Conservation (phyloP, 2,888 invertebrate species). For the Cerastis leucographa region DNA sequence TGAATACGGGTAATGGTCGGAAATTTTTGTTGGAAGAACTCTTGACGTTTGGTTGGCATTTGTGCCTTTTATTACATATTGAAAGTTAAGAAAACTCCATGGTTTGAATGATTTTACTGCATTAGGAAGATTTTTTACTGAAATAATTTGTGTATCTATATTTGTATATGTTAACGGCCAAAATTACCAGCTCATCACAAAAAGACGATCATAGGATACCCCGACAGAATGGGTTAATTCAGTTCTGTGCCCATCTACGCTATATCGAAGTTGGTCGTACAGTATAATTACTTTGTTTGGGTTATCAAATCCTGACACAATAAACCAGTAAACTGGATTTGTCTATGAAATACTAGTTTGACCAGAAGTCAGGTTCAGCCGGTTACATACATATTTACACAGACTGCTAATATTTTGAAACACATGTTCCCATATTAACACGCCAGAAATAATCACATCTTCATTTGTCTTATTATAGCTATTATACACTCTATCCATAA, state of each 20-base stretch:
- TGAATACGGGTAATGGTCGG: conserved; percentile 37
- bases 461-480: not conserved
- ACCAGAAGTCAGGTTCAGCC: not conserved
- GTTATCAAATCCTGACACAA: not conserved
- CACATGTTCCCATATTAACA: no score
- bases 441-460: no score
- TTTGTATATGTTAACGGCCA: not conserved
- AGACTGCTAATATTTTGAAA: no score
- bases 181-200: not conserved
- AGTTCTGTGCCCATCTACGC: not conserved
- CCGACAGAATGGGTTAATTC: not conserved
- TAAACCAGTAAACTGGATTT: not conserved
- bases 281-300: not conserved
- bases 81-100: not conserved
- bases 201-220: not conserved
- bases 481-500: not conserved
- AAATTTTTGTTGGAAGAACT: conserved; percentile 36
- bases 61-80: not conserved
- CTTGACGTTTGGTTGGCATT: conserved; percentile 18
- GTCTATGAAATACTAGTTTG: no score
- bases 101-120: not conserved
- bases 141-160: not conserved
- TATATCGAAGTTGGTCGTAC: not conserved
- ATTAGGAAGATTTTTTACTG: not conserved
- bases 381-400: not conserved